phyloP scores from a whole-genome alignment of 2,113 vertebrate species.

The Triplophysa siluroides region DNA sequence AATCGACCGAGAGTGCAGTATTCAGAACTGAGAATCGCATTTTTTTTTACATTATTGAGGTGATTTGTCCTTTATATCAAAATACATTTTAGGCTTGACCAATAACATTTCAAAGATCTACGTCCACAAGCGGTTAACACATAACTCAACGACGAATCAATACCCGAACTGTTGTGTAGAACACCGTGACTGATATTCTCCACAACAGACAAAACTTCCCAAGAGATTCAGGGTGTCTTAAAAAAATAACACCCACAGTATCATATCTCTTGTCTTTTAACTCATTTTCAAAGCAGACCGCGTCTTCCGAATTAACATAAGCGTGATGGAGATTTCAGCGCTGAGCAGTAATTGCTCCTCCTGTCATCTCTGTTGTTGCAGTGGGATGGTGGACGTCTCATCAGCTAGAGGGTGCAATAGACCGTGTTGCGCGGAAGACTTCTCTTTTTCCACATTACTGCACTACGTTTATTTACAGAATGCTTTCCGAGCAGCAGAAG shows the following conservation, averaged over 20 bases:
- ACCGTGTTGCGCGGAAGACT: slow-evolving; percentile 47
- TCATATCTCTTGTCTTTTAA: slow-evolving; percentile 15
- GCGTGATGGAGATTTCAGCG: slow-evolving; percentile 52
- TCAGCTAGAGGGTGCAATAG: slow-evolving; percentile 60
- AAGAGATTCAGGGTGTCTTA: slow-evolving; percentile 16
- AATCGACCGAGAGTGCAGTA: neutral
- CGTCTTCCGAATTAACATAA: slow-evolving; percentile 38
- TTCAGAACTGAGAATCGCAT: too few species aligned
- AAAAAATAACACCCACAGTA: slow-evolving; percentile 23
- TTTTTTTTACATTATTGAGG: neutral
- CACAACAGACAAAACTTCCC: slow-evolving; percentile 35
- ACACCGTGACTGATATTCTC: slow-evolving; percentile 27
- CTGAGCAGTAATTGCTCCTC: slow-evolving; percentile 22
- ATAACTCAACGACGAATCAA: slow-evolving; percentile 46
- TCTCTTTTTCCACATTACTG: slow-evolving; percentile 49
- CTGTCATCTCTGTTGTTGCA: slow-evolving; percentile 52
- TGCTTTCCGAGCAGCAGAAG: slow-evolving; percentile 51
- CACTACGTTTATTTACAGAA: slow-evolving; percentile 56
- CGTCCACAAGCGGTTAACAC: slow-evolving; percentile 38
- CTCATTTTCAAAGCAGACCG: slow-evolving; percentile 34
- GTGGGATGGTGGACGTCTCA: slow-evolving; percentile 50
- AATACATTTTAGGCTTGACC: slow-evolving; percentile 33
- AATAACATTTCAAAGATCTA: slow-evolving; percentile 27
- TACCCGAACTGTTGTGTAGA: slow-evolving; percentile 41
- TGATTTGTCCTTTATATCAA: neutral